Base-by-base conservation (phyloP, 2,113 vertebrate genomes). In the Hoplias malabaricus region DNA sequence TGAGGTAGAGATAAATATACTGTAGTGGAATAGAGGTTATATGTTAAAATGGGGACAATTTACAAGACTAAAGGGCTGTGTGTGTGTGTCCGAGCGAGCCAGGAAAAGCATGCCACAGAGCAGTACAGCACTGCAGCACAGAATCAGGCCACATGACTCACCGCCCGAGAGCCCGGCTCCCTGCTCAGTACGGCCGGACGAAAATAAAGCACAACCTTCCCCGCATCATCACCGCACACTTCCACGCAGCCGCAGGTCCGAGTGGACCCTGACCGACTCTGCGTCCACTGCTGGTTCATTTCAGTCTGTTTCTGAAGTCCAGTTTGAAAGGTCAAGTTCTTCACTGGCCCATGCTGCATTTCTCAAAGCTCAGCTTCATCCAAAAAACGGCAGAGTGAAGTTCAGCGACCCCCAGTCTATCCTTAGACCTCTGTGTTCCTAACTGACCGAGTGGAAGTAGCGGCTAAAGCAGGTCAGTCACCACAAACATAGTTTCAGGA, bases 61-160 rank as follows among this genome's bases (percentile, higher is more conserved):
- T n/a, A 46, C 31, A 10, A 33, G n/a, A 50, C 29, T 50, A 33
- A 33, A 69, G 31, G 50, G 7, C 4, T 4, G n/a, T 40, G 12
- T 56, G 16, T 42, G 27, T 23, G 25, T 33, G 21, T 25, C 14
- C 57, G 14, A 7, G 34, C 5, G 25, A 77, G 50, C 53, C 48
- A 69, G 53, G 38, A 43, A 77, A 46, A 48, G 66, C 34, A 29
- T 29, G 29, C 42, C 13, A 38, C 29, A 36, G 21, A 75, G 16
- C 23, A 5, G 59, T 36, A 38, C 9, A 34, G 57, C 73, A 53
- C 33, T 46, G 61, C 38, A 53, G 73, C 57, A 48, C 34, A 76
- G 62, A 76, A 67, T 67, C 48, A 76, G 73, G 62, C 46, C 72
- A 56, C 74, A 68, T 68, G 50, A 68, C 48, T 68, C 63, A 76